Evolutionary conservation across 2,113 vertebrate genomes (phyloP).

Genomic region (Lophotis ruficrista): DNA sequence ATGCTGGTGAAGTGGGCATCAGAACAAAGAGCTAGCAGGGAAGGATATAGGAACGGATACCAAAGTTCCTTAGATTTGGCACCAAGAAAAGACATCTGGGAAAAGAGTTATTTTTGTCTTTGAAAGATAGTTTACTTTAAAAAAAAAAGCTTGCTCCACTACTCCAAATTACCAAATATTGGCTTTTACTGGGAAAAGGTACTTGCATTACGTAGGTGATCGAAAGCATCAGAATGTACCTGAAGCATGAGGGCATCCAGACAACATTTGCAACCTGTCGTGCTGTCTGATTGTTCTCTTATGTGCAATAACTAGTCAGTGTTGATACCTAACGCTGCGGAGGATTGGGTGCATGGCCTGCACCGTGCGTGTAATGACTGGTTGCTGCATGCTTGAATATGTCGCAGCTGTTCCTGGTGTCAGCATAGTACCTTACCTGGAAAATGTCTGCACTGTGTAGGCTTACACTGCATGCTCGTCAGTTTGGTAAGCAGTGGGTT

Average conservation of each 20-base stretch:
- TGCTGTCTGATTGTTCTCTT: neutral
- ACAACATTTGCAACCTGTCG: rapidly evolving
- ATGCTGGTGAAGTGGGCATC: neutral
- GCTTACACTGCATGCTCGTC: neutral
- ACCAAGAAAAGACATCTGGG: neutral
- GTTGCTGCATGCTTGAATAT: neutral
- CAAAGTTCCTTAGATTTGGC: neutral
- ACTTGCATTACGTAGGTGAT: neutral
- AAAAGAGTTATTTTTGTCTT: neutral
- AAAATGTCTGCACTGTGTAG: neutral
- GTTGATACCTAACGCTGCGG: neutral
- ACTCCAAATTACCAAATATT: neutral
- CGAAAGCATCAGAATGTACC: neutral
- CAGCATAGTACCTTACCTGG: rapidly evolving
- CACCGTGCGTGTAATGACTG: neutral
- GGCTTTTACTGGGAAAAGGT: neutral
- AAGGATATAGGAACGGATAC: neutral
- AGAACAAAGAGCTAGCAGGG: neutral
- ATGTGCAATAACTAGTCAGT: neutral
- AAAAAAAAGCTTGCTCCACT: neutral
- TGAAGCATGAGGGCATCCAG: rapidly evolving
- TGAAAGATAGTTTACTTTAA: neutral
- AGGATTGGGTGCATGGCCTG: neutral
- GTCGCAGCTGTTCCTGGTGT: rapidly evolving
- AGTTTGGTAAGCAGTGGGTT: neutral